A percentile compares a stretch with the other conserved stretches of the same genome.
These are phyloP conservation scores for Trachelus troglodyta DNA, from an alignment of 2,888 invertebrate genomes.

Conservation along the genomic window DNA sequence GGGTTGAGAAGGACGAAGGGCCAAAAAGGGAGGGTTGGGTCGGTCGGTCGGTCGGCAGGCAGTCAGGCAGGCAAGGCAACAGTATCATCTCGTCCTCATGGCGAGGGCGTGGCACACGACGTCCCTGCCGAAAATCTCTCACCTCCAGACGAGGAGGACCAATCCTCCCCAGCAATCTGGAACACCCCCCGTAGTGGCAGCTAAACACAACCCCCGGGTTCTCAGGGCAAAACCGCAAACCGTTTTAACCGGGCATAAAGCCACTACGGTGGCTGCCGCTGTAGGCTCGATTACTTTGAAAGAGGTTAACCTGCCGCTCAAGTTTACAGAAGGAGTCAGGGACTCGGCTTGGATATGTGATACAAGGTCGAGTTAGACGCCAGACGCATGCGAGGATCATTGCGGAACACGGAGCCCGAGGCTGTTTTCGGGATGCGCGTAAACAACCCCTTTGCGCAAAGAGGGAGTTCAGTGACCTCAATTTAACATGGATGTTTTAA, in stretches of 20 bases:
- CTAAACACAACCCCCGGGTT: neutral
- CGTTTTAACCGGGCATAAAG: constrained; percentile 1
- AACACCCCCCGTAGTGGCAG: constrained; percentile 11
- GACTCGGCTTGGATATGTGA: constrained; percentile 26
- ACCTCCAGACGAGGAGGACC: constrained; percentile 23
- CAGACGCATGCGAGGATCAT: constrained; percentile 28
- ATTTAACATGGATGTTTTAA: neutral
- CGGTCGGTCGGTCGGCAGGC: constrained; percentile 1
- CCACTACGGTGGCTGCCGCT: neutral
- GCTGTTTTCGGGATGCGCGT: constrained; percentile 13
- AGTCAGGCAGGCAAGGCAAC: constrained; percentile 23
- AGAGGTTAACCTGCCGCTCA: constrained; percentile 6
- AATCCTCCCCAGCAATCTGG: constrained; percentile 15
- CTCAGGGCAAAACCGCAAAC: constrained; percentile 26
- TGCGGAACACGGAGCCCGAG: neutral
- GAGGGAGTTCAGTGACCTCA: neutral
- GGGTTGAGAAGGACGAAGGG: constrained; percentile 25
- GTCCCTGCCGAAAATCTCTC: constrained; percentile 41
- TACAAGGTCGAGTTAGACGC: constrained; percentile 40
- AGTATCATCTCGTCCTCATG: constrained; percentile 56
- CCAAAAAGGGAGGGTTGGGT: neutral
- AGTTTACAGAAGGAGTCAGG: constrained; percentile 2
- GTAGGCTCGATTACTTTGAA: neutral
- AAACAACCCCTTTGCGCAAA: constrained; percentile 10
- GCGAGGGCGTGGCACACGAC: constrained; percentile 51